Percentiles rank a stretch among this genome's conserved stretches.
Evolutionary conservation across 2,797 vertebrate species (phyloP).

Genomic region (Poeciliopsis paucimaculata): DNA sequence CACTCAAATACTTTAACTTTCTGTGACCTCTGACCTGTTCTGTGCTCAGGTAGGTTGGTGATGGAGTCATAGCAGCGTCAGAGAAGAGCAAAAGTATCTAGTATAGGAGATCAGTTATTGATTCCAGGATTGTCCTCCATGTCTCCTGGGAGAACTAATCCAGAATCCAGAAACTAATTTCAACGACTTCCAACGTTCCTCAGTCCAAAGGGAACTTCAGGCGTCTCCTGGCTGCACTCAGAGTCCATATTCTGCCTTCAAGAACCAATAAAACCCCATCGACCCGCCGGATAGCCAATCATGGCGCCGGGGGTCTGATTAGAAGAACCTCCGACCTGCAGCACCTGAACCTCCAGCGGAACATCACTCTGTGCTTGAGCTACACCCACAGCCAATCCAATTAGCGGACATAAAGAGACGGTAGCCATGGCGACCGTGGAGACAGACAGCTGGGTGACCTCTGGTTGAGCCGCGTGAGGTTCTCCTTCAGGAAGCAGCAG

Average conservation of each 20-base stretch:
- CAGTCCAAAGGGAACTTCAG: neutral
- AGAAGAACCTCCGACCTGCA: conserved; percentile 3
- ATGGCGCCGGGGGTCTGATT: neutral
- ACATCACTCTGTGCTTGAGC: neutral
- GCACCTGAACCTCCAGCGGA: conserved; percentile 11
- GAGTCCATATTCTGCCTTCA: neutral
- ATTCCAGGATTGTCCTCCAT: neutral
- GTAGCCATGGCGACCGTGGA: conserved; percentile 30
- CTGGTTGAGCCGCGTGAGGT: conserved; percentile 3
- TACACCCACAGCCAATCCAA: conserved; percentile 38
- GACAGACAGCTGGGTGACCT: conserved; percentile 41
- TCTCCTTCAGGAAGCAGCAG: neutral
- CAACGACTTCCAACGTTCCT: neutral
- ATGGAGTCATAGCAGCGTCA: neutral
- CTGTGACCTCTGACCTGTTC: neutral
- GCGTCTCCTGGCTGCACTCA: neutral
- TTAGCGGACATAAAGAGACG: conserved; percentile 32
- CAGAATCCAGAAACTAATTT: neutral
- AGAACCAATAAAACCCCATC: neutral
- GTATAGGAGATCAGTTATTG: neutral
- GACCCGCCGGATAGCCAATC: conserved; percentile 4
- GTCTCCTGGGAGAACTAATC: neutral
- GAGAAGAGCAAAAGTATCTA: neutral
- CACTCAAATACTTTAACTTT: neutral
- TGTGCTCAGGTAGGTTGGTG: neutral